Percentiles rank a stretch among this genome's conserved stretches.
These are phyloP conservation scores for Coleophora deauratella DNA, from an alignment of 2,888 invertebrate species.

Conservation along the genomic window DNA sequence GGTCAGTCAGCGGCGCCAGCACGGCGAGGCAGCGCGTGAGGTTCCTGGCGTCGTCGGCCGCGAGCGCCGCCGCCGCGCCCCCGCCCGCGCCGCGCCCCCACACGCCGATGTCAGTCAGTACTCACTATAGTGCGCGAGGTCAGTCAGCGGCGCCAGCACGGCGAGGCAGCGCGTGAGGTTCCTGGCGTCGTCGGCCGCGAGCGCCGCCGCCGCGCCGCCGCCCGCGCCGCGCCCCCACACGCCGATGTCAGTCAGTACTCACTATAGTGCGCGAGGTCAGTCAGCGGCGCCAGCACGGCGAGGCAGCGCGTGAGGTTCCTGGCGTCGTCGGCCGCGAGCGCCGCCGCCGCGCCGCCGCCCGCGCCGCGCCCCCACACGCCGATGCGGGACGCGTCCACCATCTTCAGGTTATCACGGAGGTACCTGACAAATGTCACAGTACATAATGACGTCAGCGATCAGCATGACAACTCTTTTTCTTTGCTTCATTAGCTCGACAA, in stretches of 20 bases:
- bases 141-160: constrained; percentile 85
- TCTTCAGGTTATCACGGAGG: constrained; percentile 84
- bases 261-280: constrained; percentile 84
- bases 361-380: constrained; percentile 91
- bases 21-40: constrained; percentile 86
- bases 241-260: constrained; percentile 14
- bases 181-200: constrained; percentile 83
- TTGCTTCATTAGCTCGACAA: too few relatives aligned
- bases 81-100: constrained; percentile 84
- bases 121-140: constrained; percentile 81
- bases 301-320: constrained; percentile 84
- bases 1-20: constrained; percentile 86
- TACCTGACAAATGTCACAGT: constrained; percentile 62
- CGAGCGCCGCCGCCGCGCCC: constrained; percentile 89
- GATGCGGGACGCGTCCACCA: constrained; percentile 85
- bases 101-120: constrained; percentile 84
- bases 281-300: constrained; percentile 85
- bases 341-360: constrained; percentile 89
- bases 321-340: constrained; percentile 84
- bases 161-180: constrained; percentile 85
- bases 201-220: constrained; percentile 87
- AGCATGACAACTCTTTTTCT: too few relatives aligned
- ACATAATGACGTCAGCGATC: too few relatives aligned
- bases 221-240: constrained; percentile 89
- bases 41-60: constrained; percentile 82